Conservation (phyloP, 2,113 vertebrate genomes). For the Phylloscopus trochiloides region DNA sequence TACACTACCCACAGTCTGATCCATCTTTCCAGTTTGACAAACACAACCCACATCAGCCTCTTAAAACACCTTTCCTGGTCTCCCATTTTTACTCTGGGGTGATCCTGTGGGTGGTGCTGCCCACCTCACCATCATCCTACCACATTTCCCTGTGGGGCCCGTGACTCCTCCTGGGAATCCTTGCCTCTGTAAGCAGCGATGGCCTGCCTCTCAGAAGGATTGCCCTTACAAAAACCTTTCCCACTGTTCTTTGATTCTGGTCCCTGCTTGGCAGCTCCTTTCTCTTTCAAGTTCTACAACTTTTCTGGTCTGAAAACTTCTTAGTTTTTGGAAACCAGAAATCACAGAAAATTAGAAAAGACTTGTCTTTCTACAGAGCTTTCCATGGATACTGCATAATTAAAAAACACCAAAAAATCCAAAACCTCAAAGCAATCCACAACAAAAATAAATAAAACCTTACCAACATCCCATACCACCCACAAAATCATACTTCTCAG, state of each 20-base stretch:
- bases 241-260: neutral
- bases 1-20: neutral
- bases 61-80: neutral
- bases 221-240: neutral
- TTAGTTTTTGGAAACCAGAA: neutral
- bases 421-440: neutral
- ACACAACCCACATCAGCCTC: neutral
- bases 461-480: neutral
- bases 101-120: neutral
- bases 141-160: rapidly evolving
- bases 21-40: neutral
- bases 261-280: neutral
- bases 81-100: neutral
- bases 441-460: neutral
- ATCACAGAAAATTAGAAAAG: neutral
- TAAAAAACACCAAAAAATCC: neutral
- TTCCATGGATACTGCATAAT: neutral
- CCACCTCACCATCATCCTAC: neutral
- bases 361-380: neutral
- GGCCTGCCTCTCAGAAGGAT: neutral
- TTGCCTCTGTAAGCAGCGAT: neutral
- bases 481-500: neutral
- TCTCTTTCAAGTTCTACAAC: neutral
- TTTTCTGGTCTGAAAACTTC: neutral
- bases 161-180: neutral